Conservation (phyloP, 2,797 vertebrate genomes). For the Neosilurus hyrtlii region DNA sequence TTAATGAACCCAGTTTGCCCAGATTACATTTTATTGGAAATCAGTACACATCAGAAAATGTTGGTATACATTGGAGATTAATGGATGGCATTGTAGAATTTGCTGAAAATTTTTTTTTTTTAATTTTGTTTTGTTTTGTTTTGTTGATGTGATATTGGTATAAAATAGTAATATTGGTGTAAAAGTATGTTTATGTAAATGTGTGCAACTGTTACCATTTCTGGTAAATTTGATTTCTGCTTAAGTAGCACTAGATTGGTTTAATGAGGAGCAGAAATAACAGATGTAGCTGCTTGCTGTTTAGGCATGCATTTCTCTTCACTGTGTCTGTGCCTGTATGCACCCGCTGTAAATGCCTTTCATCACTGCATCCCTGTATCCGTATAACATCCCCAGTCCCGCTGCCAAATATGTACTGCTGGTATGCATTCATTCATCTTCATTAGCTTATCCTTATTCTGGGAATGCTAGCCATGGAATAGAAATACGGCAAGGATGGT, state of each 20-base stretch:
- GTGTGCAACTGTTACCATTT: no score
- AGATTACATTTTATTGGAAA: no score
- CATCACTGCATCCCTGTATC: neutral
- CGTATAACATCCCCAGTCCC: neutral
- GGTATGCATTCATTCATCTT: neutral
- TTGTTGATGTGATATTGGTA: no score
- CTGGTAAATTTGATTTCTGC: neutral
- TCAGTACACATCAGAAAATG: no score
- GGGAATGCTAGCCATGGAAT: neutral
- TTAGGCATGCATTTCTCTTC: slow-evolving; percentile 2
- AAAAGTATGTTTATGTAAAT: no score
- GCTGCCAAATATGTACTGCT: neutral
- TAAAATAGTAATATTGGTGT: no score
- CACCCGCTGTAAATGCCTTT: neutral
- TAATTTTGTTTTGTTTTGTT: no score
- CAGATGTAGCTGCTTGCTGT: neutral
- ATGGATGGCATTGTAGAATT: no score
- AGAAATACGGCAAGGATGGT: neutral
- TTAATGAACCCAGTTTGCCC: no score
- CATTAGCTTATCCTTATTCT: neutral
- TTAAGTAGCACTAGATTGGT: neutral
- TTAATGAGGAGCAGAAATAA: slow-evolving; percentile 27
- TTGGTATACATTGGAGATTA: no score
- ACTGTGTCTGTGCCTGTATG: neutral
- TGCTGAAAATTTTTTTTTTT: no score